These are phyloP conservation scores for Montipora efflorescens DNA, from an alignment of 64 coral and sea anemone genomes.

Conservation along the genomic window DNA sequence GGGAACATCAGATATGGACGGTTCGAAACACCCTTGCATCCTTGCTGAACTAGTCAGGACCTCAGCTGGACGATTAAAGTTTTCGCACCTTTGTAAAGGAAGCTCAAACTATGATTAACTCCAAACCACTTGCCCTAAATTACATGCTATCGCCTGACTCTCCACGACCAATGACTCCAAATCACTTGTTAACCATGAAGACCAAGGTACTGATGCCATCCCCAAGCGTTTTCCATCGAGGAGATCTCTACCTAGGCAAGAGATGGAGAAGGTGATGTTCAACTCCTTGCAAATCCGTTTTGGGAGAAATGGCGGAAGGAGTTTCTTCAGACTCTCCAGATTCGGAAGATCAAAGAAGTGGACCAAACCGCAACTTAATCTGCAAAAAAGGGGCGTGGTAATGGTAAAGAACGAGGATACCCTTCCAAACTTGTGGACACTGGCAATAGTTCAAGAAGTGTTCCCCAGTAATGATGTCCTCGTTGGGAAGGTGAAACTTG, in stretches of 20 bases:
- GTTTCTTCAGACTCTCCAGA: conserved; percentile 30
- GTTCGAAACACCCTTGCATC: conserved; percentile 33
- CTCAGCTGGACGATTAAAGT: not conserved
- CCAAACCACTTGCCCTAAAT: not conserved
- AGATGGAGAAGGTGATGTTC: conserved; percentile 1
- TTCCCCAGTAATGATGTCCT: conserved; percentile 5
- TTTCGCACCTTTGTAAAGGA: not conserved
- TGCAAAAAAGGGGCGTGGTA: not conserved
- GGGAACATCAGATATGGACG: conserved; percentile 26
- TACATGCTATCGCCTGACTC: not conserved
- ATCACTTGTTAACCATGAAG: conserved; percentile 48
- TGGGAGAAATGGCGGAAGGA: conserved; percentile 14
- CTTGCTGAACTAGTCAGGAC: not conserved
- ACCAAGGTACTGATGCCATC: conserved; percentile 27
- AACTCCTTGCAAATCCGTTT: conserved; percentile 28
- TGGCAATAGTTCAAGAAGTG: conserved; percentile 20
- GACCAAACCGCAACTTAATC: conserved; percentile 1
- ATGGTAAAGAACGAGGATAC: not conserved
- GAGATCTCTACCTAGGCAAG: conserved; percentile 24
- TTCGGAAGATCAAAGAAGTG: conserved; percentile 27
- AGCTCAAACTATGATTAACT: not conserved
- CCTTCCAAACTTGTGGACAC: conserved; percentile 13
- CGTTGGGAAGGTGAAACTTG: conserved; percentile 6
- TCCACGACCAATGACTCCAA: conserved; percentile 23
- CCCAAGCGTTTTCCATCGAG: conserved; percentile 33